Base-by-base conservation (phyloP, 1,140 invertebrate species). In the Camponotus vicinus region DNA sequence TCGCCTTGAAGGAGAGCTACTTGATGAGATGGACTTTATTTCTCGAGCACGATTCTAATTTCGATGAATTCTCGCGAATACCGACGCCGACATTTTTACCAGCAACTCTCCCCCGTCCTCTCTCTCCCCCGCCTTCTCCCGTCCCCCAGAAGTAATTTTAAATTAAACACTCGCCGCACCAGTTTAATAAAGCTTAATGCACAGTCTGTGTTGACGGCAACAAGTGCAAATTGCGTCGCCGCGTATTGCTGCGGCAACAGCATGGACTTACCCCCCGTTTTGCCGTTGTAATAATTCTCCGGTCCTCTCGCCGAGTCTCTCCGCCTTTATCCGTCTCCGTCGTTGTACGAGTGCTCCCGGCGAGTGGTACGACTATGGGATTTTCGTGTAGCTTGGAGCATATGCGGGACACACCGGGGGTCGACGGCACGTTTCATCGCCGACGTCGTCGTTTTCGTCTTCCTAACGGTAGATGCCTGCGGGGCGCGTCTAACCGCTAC, bases 171-270 rank as follows among this genome's bases (percentile, higher is more conserved):
- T 91, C 88, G 86, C 73, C 76, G 21, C 75, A 59, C 37, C 85
- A 85, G 86, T 87, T 91, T 92, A 90, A 92, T 90, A 91, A 92
- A 89, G 83, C 87, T 75, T 84, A 88, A 86, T 86, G 79, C 83
- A 76, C 73, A 86, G 88, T 71, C 37, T 52, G 80, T 80, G 82
- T 87, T 87, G 79, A 86, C 90, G 83, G 79, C 63, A 89, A 88
- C 88, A 89, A 91, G 87, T 88, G 87, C 88, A 90, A 92, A 90
- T 92, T 92, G 76, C 87, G 49, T 45, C 61, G 76, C 32, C 45
- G 49, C 52, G 80, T 67, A 34, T 69, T 69, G 57, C 21, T 49
- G 66, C 45, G 59, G 34, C 67, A 59, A 87, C 66, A 32, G 40
- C 80, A 45, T 40, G 45, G 27, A 42, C 37, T n/a, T 45, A 55